Conservation (phyloP, 2,888 invertebrate genomes). For the Lochmaea capreae region DNA sequence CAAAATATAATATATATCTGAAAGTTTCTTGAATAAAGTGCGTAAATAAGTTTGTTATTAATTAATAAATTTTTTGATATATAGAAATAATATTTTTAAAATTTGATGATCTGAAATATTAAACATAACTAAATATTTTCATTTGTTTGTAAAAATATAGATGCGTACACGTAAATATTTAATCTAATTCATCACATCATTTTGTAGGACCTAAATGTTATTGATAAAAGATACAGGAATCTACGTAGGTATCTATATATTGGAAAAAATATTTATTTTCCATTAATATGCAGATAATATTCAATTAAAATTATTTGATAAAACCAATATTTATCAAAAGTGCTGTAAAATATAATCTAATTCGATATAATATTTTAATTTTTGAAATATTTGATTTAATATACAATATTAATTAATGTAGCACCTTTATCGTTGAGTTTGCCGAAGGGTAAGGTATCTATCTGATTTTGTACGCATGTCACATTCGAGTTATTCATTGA, state of each 20-base stretch:
- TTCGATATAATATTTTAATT: not conserved
- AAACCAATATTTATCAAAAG: not conserved
- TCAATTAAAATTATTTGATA: too few relatives aligned
- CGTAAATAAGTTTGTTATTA: not conserved
- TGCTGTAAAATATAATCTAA: conserved; percentile 4
- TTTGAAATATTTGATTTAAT: not conserved
- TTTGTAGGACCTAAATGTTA: conserved; percentile 13
- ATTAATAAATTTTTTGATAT: not conserved
- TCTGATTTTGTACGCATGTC: not conserved
- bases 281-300: not conserved
- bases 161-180: conserved; percentile 7
- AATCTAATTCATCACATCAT: conserved; percentile 20
- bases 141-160: conserved; percentile 20
- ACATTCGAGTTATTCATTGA: too few relatives aligned
- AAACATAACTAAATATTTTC: not conserved
- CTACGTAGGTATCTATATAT: too few relatives aligned
- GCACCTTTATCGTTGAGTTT: conserved; percentile 10
- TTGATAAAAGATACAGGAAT: not conserved
- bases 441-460: not conserved
- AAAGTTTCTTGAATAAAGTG: not conserved
- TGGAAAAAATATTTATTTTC: not conserved
- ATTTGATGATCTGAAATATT: too few relatives aligned
- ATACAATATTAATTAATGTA: not conserved
- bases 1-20: not conserved
- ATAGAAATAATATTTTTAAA: not conserved